Evolutionary conservation across 2,113 vertebrate species (phyloP), one percentile per base, ranked within the genome.

Genomic region (Ramphastos sulfuratus): DNA sequence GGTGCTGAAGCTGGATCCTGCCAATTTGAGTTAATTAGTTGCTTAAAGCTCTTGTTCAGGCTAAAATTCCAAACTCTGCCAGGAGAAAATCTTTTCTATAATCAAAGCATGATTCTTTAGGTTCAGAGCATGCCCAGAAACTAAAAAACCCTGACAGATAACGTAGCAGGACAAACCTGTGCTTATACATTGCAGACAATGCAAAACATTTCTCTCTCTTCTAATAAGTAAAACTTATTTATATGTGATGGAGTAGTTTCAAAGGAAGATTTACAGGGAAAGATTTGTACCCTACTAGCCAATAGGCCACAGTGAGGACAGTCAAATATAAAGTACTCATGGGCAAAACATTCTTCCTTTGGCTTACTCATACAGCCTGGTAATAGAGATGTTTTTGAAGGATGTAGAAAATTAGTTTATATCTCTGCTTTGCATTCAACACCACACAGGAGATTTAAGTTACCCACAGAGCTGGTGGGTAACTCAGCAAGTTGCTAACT

Each of bases 1-100:
- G 55, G 61, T 90, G 28, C 31, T 54, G 31, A 44, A 60, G 15
- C 28, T 70, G 59, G 67, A 92, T 64, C 46, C 56, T 85, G 19
- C 24, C 25, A 91, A 37, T 52, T 52, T 52, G 31, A 77, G 17
- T 66, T 76, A 93, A 91, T 92, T 80, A 89, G 35, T 71, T 71
- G 28, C 58, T 82, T 64, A 42, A 74, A 90, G 44, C 4, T 25
- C 35, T 83, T 80, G 4, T 56, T 82, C 19, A 63, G n/a, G 31
- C 50, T 52, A 67, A 81, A 75, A 88, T 74, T 83, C 23, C 65
- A 71, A 69, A 67, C 23, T 63, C 20, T 60, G 3, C 6, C 7
- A 74, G 21, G 10, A 66, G 44, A 85, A 85, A 85, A 48, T 5
- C 6, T 77, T 82, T 63, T 46, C 28, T 67, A 33, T 25, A 52